Percentiles rank a stretch among this genome's conserved stretches.
phyloP scores from a whole-genome alignment of 2,797 vertebrate species.

The Poecile montanus region DNA sequence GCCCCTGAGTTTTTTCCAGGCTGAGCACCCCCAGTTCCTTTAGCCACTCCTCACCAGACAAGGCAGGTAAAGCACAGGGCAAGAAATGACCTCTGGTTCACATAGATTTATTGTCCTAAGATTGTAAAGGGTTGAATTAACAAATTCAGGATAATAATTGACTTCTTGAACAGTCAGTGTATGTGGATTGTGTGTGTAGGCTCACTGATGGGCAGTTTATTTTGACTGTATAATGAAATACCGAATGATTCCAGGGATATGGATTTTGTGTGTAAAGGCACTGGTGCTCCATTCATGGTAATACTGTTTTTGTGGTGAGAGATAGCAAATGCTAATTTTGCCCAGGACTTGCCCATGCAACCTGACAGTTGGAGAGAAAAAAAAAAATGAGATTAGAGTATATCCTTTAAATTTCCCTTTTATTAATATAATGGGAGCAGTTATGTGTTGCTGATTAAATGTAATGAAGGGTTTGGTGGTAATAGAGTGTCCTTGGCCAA shows the following conservation, averaged over 20 bases:
- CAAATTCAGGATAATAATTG: not conserved
- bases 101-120: not conserved
- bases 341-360: not conserved
- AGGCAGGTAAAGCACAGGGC: not conserved
- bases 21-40: not conserved
- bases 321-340: not conserved
- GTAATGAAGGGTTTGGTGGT: not conserved
- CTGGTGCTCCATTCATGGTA: not conserved
- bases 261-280: not conserved
- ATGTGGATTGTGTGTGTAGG: not conserved
- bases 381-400: not conserved
- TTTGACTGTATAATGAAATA: not conserved
- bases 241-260: not conserved
- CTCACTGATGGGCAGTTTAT: not conserved
- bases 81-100: not conserved
- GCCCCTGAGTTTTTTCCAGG: not conserved
- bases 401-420: slow-evolving; percentile 1
- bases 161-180: not conserved
- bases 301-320: not conserved
- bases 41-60: rapidly evolving
- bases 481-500: not conserved
- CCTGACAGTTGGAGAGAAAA: not conserved
- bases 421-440: slow-evolving; percentile 13
- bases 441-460: not conserved
- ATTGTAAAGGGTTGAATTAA: not conserved